Evolutionary conservation across 2,888 invertebrate genomes (phyloP), one percentile per base, ranked within the genome.

Genomic region (Ochropacha duplaris): DNA sequence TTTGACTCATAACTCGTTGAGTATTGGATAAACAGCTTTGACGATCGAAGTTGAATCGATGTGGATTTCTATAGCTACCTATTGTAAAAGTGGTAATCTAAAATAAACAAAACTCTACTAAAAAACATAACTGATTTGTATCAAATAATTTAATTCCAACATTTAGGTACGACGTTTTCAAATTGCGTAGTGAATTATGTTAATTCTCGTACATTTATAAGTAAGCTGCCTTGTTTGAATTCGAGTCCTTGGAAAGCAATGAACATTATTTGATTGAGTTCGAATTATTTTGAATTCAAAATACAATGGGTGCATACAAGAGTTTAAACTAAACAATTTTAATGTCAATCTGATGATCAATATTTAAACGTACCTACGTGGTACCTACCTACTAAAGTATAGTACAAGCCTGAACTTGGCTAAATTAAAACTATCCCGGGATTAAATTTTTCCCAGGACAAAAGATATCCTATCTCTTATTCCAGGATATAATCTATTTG

Each of bases 151-250:
- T 31, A 31, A 31, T 12, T 22, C 22, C 22, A 12, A 6, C 24
- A n/a, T 50, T n/a, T 14, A 26, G 0, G 16, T 5, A 12, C 26
- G 4, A 0, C 16, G 24, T 24, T 50, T 52, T 31, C 11, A 31
- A 52, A 52, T 22, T 31, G 52, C 52, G 52, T 52, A 12, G 52
- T 34, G 12, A 19, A 52, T 26, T 52, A 52, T 52, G 52, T 31
- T n/a, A 52, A 50, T 50, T n/a, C n/a, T n/a, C n/a, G n/a, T n/a
- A 50, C 26, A n/a, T 22, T 26, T 50, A 22, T 26, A 26, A 26
- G 44, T 44, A 44, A 19, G 44, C 19, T 44, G 44, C 19, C 8
- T 9, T 9, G 44, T 44, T 44, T 44, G 19, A 44, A 19, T 39
- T 16, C 19, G 44, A 19, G 44, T 44, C 44, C 44, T 44, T 44